phyloP scores from a whole-genome alignment of 1,140 invertebrate genomes.

The Euura saliciscinereae region DNA sequence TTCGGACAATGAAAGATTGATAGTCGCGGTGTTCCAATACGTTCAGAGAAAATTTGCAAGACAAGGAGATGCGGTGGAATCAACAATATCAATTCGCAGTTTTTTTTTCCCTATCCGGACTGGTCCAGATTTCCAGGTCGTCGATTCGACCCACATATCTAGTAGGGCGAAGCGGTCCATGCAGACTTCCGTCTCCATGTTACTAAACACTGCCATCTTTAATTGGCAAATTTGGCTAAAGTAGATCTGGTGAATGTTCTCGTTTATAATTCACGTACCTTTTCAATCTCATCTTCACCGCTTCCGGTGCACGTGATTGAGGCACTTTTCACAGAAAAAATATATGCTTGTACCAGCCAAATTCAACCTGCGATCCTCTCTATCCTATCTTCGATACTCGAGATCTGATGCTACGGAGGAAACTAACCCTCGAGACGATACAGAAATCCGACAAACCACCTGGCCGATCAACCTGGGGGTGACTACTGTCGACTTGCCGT shows the following conservation, averaged over 20 bases:
- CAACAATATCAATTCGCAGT: too few species aligned
- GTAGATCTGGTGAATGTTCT: too few species aligned
- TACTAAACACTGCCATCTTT: conserved; percentile 41
- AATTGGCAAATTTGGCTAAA: neutral
- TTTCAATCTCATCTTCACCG: conserved; percentile 41
- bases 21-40: too few species aligned
- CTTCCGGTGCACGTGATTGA: neutral
- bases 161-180: neutral
- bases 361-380: neutral
- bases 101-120: too few species aligned
- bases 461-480: conserved; percentile 51
- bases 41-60: too few species aligned
- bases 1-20: too few species aligned
- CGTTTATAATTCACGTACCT: conserved; percentile 33
- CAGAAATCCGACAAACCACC: conserved; percentile 16
- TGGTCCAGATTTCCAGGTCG: too few species aligned
- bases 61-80: too few species aligned
- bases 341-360: conserved; percentile 4
- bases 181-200: conserved; percentile 20
- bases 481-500: conserved; percentile 47
- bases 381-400: too few species aligned
- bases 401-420: too few species aligned
- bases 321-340: neutral
- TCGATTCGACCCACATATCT: too few species aligned
- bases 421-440: too few species aligned